Evolutionary conservation across 2,113 vertebrate species (phyloP).

Genomic region (Centropus bengalensis): DNA sequence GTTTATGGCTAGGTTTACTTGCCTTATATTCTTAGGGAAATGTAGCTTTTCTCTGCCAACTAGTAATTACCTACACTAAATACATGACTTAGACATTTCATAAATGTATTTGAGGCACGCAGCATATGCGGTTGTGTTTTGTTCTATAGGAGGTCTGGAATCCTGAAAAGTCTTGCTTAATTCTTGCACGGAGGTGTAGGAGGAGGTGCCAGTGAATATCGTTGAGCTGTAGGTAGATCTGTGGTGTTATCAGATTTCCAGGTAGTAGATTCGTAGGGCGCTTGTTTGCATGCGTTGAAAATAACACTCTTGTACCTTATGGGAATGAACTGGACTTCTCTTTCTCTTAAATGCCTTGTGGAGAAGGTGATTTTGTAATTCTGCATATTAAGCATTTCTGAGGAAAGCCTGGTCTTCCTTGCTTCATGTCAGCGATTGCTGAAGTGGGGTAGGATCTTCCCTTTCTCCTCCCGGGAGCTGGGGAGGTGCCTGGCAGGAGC

Average conservation of each 20-base stretch:
- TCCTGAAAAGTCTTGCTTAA: background rate
- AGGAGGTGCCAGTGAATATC: background rate
- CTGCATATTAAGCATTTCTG: fast-evolving
- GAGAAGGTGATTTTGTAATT: background rate
- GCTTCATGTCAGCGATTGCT: background rate
- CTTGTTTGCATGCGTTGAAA: conserved; percentile 11
- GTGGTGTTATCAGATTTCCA: conserved; percentile 13
- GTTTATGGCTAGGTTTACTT: background rate
- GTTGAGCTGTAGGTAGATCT: background rate
- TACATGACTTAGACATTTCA: background rate
- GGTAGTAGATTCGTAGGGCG: background rate
- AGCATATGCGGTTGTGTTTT: background rate
- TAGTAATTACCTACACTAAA: background rate
- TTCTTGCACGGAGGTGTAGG: background rate
- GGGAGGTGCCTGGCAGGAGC: background rate
- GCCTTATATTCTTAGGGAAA: background rate
- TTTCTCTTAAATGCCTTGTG: background rate
- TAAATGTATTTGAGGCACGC: background rate
- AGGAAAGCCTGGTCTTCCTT: background rate
- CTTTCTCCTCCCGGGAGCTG: background rate
- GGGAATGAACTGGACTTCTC: background rate
- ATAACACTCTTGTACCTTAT: background rate
- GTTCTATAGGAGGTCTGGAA: background rate
- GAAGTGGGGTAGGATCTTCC: fast-evolving
- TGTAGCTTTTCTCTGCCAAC: background rate